Conservation (phyloP, 2,888 invertebrate genomes). For the Aporophyla lueneburgensis region DNA sequence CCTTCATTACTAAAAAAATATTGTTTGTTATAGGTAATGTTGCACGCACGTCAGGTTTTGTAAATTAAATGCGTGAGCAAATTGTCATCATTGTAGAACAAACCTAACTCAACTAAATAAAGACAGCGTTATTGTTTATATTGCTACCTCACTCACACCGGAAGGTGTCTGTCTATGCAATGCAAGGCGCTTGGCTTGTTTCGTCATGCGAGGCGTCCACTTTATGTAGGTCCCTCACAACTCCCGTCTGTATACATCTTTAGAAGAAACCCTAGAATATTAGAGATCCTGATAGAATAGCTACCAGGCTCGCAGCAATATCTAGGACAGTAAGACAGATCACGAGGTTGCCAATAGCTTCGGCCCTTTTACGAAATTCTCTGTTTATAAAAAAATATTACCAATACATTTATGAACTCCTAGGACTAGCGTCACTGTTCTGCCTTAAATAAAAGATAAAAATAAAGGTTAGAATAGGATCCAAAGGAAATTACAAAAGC, state of each 20-base stretch:
- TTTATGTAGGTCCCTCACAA: slow-evolving; percentile 47
- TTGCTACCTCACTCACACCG: slow-evolving; percentile 65
- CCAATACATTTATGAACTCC: slow-evolving; percentile 19
- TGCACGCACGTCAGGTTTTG: background rate
- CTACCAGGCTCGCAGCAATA: slow-evolving; percentile 58
- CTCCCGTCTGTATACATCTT: background rate
- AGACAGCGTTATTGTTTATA: slow-evolving; percentile 71
- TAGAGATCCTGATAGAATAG: slow-evolving; percentile 42
- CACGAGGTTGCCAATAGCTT: slow-evolving; percentile 26
- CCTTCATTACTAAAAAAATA: too few relatives aligned
- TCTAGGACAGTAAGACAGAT: slow-evolving; percentile 53
- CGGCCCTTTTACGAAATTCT: slow-evolving; percentile 52
- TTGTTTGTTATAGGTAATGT: too few relatives aligned
- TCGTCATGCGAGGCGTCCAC: slow-evolving; percentile 70
- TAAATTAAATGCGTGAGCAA: slow-evolving; percentile 11
- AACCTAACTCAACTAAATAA: slow-evolving; percentile 47
- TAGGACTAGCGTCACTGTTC: background rate
- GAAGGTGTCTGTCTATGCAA: slow-evolving; percentile 71
- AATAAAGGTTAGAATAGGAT: too few relatives aligned
- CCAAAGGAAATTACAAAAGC: background rate
- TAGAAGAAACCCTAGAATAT: background rate
- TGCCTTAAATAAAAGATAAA: too few relatives aligned
- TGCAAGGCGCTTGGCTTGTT: slow-evolving; percentile 72
- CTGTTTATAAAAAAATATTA: background rate
- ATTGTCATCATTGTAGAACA: slow-evolving; percentile 32